Conservation (phyloP, 2,888 invertebrate species). For the Aphodius granarius region DNA sequence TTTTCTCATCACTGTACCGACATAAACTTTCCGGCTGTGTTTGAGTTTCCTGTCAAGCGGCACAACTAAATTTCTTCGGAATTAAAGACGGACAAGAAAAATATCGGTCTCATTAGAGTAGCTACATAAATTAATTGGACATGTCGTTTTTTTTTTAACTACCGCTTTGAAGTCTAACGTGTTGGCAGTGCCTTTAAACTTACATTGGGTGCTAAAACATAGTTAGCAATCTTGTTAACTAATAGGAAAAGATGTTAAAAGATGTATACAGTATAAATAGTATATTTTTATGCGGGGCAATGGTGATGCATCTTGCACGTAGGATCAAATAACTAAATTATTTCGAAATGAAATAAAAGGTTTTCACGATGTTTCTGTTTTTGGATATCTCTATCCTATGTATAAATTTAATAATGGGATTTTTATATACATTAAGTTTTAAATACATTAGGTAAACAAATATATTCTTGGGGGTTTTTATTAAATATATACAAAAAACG, state of each 20-base stretch:
- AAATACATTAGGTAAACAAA: too few relatives aligned
- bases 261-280: too few relatives aligned
- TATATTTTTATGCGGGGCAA: too few relatives aligned
- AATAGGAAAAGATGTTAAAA: neutral
- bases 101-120: neutral
- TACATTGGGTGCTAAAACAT: neutral
- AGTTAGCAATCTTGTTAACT: neutral
- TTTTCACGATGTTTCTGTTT: too few relatives aligned
- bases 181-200: neutral
- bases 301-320: too few relatives aligned
- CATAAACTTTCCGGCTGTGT: neutral
- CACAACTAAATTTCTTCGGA: neutral
- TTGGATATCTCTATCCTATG: too few relatives aligned
- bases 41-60: neutral
- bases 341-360: too few relatives aligned
- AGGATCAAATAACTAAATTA: too few relatives aligned
- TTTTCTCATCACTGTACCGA: neutral
- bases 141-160: neutral
- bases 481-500: too few relatives aligned
- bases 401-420: too few relatives aligned
- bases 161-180: neutral
- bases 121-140: neutral
- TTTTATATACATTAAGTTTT: too few relatives aligned
- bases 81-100: neutral
- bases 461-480: too few relatives aligned